Base-by-base conservation (phyloP, 2,888 invertebrate genomes). In the Parnassius mnemosyne region DNA sequence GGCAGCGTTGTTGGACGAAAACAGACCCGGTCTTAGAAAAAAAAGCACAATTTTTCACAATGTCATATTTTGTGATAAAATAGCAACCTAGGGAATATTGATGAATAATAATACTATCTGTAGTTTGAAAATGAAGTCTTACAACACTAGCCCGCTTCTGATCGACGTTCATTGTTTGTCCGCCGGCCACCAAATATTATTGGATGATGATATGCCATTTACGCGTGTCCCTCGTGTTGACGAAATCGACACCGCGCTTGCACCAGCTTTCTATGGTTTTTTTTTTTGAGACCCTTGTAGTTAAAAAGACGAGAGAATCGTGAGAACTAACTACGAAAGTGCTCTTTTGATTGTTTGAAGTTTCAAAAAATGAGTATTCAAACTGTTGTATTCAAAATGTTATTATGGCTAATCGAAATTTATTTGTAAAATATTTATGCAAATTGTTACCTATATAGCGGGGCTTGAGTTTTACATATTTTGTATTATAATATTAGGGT, bases 141-240 rank as follows among this genome's bases (percentile, higher is more conserved):
- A n/a, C 43, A 56, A 56, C 56, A 47, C 52, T 41, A 34, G 44
- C 49, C n/a, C 61, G 52, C 55, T 52, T 56, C 56, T 54, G 60
- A 25, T n/a, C 20, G 42, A 11, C 16, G 13, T 42, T 54, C 49
- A 57, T 34, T 66, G 67, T 69, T 68, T 69, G 66, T 60, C 61
- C 66, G 55, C 63, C 56, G 65, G 54, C 69, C 68, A 68, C 70
- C 81, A 82, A 85, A 85, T 83, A 81, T 84, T 83, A 85, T 85
- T 81, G 83, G 73, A 84, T 76, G 81, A 82, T 83, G 84, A 84
- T 84, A 81, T 75, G 81, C 83, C 79, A 83, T 84, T 79, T 80
- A 78, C 74, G 77, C 76, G 76, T 77, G 77, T 79, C 74, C 70
- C 62, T 62, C 61, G 54, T 77, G 75, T 74, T 68, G 68, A 69